phyloP scores from a whole-genome alignment of 2,113 vertebrate species.

The Perca flavescens region DNA sequence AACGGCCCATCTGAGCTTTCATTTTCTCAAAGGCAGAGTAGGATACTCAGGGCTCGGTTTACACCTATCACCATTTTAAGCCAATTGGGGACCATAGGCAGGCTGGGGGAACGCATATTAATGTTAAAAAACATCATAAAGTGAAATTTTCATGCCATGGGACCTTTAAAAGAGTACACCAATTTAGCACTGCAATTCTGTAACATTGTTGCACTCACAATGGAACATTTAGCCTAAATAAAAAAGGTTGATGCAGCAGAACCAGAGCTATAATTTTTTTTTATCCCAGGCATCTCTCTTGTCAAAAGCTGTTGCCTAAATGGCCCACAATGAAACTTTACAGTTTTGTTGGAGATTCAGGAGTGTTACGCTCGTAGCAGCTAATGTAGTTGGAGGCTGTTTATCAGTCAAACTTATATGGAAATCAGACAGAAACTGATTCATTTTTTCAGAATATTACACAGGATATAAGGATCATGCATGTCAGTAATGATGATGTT shows the following conservation, averaged over 20 bases:
- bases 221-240: background rate
- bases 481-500: conserved; percentile 22
- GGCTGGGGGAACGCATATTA: too few species aligned
- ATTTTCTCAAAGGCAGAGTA: too few species aligned
- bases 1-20: too few species aligned
- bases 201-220: background rate
- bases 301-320: background rate
- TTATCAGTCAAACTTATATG: background rate
- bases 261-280: background rate
- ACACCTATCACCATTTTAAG: too few species aligned
- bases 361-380: background rate
- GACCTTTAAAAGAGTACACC: background rate
- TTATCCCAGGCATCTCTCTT: background rate
- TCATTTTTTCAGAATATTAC: background rate
- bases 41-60: too few species aligned
- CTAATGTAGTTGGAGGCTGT: background rate
- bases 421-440: background rate
- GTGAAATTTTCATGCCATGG: too few species aligned
- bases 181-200: background rate
- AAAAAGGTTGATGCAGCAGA: background rate
- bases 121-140: too few species aligned
- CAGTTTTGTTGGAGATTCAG: background rate
- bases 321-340: background rate
- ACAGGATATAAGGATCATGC: conserved; percentile 26
- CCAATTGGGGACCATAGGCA: too few species aligned